These are phyloP conservation scores for Callocephalon fimbriatum DNA, from an alignment of 2,113 vertebrate species.

Conservation along the genomic window DNA sequence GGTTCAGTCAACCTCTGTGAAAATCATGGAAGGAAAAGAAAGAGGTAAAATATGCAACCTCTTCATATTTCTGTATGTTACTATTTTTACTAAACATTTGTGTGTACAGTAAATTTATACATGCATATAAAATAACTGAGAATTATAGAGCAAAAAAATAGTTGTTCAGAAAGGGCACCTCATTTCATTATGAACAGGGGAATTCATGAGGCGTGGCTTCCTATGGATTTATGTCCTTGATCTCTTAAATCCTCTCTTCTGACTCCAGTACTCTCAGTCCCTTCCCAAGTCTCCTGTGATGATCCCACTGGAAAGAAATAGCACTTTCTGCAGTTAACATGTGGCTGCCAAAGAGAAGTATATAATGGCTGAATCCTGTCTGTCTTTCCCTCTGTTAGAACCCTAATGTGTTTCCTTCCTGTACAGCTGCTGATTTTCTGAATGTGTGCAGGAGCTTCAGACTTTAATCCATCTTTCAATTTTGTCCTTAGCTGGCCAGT, in stretches of 20 bases:
- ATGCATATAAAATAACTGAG: background rate
- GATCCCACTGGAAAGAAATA: background rate
- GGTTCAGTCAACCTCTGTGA: background rate
- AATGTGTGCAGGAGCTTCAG: background rate
- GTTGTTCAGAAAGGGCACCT: background rate
- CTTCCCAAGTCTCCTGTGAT: background rate
- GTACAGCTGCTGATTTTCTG: background rate
- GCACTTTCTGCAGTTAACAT: background rate
- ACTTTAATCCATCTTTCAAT: background rate
- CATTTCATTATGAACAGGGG: rapidly evolving
- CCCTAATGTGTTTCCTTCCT: background rate
- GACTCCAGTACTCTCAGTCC: background rate
- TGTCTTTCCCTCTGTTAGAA: background rate
- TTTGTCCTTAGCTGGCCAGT: background rate
- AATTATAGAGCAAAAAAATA: background rate
- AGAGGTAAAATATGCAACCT: background rate
- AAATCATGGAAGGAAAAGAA: background rate
- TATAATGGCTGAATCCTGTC: background rate
- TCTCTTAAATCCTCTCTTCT: background rate
- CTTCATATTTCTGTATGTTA: background rate
- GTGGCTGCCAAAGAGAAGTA: background rate
- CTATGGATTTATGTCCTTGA: background rate
- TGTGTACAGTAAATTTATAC: background rate
- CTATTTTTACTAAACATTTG: background rate
- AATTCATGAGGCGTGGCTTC: background rate